Percentiles rank a stretch among this genome's conserved stretches.
Conservation (phyloP, 2,888 invertebrate species). For the Melolontha melolontha region DNA sequence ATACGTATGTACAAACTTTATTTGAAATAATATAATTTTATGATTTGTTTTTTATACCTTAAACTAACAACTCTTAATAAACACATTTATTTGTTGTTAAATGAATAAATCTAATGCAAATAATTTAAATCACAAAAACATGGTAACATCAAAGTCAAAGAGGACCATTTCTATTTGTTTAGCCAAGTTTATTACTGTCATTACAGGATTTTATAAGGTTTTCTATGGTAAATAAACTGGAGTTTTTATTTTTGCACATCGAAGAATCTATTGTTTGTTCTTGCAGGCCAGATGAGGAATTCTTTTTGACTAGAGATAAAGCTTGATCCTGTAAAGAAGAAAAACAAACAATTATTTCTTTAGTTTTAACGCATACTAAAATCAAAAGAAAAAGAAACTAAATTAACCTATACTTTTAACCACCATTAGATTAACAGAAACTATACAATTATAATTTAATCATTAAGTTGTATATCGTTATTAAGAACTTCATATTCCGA, state of each 20-base stretch:
- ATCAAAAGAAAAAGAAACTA: background rate
- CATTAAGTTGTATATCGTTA: too few species aligned
- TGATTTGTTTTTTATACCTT: constrained; percentile 47
- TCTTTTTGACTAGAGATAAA: constrained; percentile 55
- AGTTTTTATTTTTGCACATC: constrained; percentile 60
- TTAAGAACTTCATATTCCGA: too few species aligned
- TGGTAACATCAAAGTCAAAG: constrained; percentile 58
- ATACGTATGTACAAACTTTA: constrained; percentile 43
- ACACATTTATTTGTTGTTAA: constrained; percentile 44
- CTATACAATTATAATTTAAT: too few species aligned
- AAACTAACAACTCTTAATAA: constrained; percentile 45
- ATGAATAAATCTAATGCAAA: constrained; percentile 55
- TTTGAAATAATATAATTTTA: constrained; percentile 46
- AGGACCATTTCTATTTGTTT: constrained; percentile 57
- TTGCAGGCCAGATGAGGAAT: constrained; percentile 14
- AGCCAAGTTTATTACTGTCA: constrained; percentile 57
- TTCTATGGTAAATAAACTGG: constrained; percentile 65
- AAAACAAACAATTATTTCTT: constrained; percentile 29
- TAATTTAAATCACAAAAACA: constrained; percentile 58
- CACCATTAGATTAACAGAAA: too few species aligned
- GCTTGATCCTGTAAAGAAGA: constrained; percentile 59
- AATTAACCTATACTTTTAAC: too few species aligned
- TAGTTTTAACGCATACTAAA: background rate
- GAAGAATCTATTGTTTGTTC: constrained; percentile 45
- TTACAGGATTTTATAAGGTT: constrained; percentile 64